A percentile compares a stretch with the other conserved stretches of the same genome.
phyloP scores from a whole-genome alignment of 2,888 invertebrate species.

The Euzetes globulus region DNA sequence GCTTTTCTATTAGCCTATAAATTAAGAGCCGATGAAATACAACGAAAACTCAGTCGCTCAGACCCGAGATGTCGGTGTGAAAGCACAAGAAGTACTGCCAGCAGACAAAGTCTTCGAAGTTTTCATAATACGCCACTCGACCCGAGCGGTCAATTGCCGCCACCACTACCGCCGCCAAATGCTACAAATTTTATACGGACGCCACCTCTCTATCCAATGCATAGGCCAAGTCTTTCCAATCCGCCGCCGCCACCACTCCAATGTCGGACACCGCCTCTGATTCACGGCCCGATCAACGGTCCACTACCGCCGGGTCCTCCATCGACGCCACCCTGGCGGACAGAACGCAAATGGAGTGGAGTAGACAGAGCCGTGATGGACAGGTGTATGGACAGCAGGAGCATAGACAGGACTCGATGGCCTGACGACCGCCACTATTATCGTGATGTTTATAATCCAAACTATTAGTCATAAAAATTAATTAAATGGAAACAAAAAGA shows the following conservation, averaged over 20 bases:
- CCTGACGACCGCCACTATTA: conserved; percentile 29
- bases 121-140: conserved; percentile 16
- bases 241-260: conserved; percentile 18
- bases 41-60: conserved; percentile 31
- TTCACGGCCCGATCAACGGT: conserved; percentile 18
- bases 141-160: neutral
- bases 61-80: conserved; percentile 23
- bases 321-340: conserved; percentile 22
- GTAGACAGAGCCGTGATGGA: no score
- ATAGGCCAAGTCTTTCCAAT: conserved; percentile 33
- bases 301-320: conserved; percentile 3
- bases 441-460: conserved; percentile 35
- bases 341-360: conserved; percentile 28
- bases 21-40: conserved; percentile 31
- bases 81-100: conserved; percentile 16
- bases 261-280: neutral
- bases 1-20: conserved; percentile 31
- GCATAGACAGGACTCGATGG: conserved; percentile 3
- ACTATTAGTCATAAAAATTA: conserved; percentile 20
- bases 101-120: conserved; percentile 15
- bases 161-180: conserved; percentile 28
- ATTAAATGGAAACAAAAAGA: neutral
- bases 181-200: conserved; percentile 22
- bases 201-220: conserved; percentile 35
- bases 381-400: no score